Percentiles rank a stretch among this genome's conserved stretches.
Conservation (phyloP, 1,140 invertebrate genomes). For the Thaumetopoea pityocampa region DNA sequence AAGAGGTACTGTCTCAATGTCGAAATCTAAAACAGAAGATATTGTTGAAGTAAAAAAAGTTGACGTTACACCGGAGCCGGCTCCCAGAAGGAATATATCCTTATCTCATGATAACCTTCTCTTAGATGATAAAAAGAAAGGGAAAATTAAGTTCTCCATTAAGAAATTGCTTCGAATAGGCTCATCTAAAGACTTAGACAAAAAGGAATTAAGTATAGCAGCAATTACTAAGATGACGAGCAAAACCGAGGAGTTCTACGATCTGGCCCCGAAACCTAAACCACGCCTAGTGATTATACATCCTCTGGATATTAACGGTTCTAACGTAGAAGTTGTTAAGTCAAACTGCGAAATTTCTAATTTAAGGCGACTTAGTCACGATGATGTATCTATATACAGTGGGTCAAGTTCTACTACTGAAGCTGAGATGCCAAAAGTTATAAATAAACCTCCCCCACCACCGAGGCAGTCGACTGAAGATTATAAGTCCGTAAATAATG, state of each 20-base stretch:
- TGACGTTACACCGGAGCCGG: conserved; percentile 76
- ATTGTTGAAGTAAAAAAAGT: conserved; percentile 39
- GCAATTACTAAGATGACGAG: conserved; percentile 51
- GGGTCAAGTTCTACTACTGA: conserved; percentile 69
- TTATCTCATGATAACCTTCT: conserved; percentile 83
- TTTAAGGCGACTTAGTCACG: conserved; percentile 64
- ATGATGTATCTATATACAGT: conserved; percentile 73
- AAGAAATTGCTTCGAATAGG: conserved; percentile 89
- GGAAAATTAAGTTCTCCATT: conserved; percentile 85
- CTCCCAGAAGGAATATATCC: conserved; percentile 81
- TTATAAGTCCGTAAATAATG: conserved; percentile 72
- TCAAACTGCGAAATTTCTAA: conserved; percentile 73
- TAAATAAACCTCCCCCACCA: conserved; percentile 72
- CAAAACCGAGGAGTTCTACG: conserved; percentile 76
- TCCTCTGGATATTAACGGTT: conserved; percentile 89
- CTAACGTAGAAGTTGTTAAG: conserved; percentile 85
- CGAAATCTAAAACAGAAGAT: conserved; percentile 51
- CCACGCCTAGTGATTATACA: conserved; percentile 90
- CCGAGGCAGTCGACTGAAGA: conserved; percentile 74
- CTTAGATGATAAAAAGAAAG: conserved; percentile 81
- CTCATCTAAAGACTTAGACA: conserved; percentile 80
- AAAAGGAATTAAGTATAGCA: conserved; percentile 69
- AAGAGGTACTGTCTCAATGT: conserved; percentile 71
- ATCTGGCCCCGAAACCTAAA: conserved; percentile 77
- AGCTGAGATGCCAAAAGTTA: conserved; percentile 48